A percentile compares a stretch with the other conserved stretches of the same genome.
These are phyloP conservation scores for Agonopterix arenella DNA, from an alignment of 2,888 invertebrate species.

Conservation along the genomic window DNA sequence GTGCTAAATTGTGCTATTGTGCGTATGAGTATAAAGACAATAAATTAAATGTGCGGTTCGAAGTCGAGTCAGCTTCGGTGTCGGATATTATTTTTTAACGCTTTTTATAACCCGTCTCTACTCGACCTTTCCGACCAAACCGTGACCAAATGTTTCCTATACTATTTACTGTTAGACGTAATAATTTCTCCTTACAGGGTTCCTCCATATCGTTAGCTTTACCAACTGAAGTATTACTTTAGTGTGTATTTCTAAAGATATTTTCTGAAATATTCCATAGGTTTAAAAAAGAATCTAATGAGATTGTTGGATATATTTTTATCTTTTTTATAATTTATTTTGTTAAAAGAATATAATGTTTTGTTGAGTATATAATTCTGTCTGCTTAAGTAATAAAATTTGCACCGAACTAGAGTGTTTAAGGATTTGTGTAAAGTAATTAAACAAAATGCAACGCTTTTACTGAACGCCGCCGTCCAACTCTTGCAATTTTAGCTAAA, in stretches of 20 bases:
- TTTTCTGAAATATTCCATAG: constrained; percentile 66
- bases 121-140: constrained; percentile 53
- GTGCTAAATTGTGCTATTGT: constrained; percentile 27
- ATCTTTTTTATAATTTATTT: constrained; percentile 19
- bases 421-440: constrained; percentile 5
- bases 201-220: constrained; percentile 76
- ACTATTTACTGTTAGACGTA: constrained; percentile 46
- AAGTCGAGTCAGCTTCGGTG: constrained; percentile 50
- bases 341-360: constrained; percentile 12
- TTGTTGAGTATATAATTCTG: constrained; percentile 9
- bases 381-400: constrained; percentile 9
- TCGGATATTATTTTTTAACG: constrained; percentile 52
- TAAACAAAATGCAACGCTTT: constrained; percentile 31
- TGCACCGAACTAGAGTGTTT: constrained; percentile 8
- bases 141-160: constrained; percentile 66
- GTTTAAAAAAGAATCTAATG: constrained; percentile 40
- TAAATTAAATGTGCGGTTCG: constrained; percentile 51
- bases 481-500: constrained; percentile 13
- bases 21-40: constrained; percentile 44
- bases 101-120: constrained; percentile 47
- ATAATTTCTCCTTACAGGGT: constrained; percentile 71
- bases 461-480: constrained; percentile 46
- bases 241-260: constrained; percentile 51
- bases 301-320: constrained; percentile 37
- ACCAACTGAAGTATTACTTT: constrained; percentile 71